phyloP scores from a whole-genome alignment of 2,797 vertebrate genomes.

The Loris lydekkerianus region DNA sequence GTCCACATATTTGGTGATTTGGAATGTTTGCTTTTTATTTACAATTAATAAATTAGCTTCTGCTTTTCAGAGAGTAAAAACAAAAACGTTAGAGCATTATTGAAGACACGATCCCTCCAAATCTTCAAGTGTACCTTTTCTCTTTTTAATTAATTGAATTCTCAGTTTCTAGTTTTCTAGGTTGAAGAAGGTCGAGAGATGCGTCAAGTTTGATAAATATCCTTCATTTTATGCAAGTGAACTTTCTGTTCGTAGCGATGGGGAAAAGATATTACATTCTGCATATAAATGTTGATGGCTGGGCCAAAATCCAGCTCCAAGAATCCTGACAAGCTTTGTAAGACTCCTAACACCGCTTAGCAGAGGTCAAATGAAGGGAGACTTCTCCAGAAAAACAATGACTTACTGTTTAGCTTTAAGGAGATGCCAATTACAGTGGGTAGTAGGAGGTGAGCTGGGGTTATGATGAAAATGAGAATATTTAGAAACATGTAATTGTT shows the following conservation, averaged over 20 bases:
- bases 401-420: constrained; percentile 60
- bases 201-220: constrained; percentile 10
- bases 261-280: constrained; percentile 14
- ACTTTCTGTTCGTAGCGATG: background rate
- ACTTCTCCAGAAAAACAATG: constrained; percentile 50
- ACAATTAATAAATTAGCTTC: background rate
- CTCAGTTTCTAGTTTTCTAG: constrained; percentile 28
- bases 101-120: background rate
- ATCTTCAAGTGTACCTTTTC: background rate
- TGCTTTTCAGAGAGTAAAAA: constrained; percentile 45
- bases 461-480: constrained; percentile 75
- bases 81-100: background rate
- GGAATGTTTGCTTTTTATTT: constrained; percentile 7
- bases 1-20: background rate
- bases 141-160: constrained; percentile 7
- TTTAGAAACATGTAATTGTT: constrained; percentile 78
- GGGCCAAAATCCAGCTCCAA: background rate
- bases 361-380: constrained; percentile 73
- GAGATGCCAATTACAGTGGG: constrained; percentile 58
- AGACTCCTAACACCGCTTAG: constrained; percentile 4
- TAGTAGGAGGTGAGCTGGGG: constrained; percentile 69
- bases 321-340: constrained; percentile 62
- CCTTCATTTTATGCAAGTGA: constrained; percentile 20
- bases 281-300: background rate
- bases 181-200: background rate